These are phyloP conservation scores for Pseudoips prasinana DNA, from an alignment of 2,888 invertebrate genomes.

Conservation along the genomic window DNA sequence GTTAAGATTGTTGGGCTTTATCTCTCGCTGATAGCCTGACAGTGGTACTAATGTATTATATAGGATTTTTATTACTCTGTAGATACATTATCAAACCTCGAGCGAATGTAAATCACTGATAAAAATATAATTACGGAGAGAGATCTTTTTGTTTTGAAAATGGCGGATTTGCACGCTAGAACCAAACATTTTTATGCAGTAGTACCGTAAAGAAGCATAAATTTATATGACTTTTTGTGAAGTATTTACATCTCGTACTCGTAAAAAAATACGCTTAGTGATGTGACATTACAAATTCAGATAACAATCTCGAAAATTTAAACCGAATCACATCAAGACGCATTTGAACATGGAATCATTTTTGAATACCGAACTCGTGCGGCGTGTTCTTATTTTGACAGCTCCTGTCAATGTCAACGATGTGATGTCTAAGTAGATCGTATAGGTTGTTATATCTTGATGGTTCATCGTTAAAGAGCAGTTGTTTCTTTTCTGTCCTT, in stretches of 20 bases:
- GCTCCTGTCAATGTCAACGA: constrained; percentile 57
- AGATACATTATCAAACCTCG: constrained; percentile 48
- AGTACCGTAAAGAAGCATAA: no score
- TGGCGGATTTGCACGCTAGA: neutral
- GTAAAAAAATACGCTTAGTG: no score
- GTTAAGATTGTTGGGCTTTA: constrained; percentile 68
- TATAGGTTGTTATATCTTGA: constrained; percentile 19
- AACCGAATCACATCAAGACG: constrained; percentile 25
- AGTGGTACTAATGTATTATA: constrained; percentile 61
- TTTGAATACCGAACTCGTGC: constrained; percentile 43
- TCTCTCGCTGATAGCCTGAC: constrained; percentile 63
- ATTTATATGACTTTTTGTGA: no score
- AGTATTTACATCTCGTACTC: no score
- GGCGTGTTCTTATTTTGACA: constrained; percentile 63
- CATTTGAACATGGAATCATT: constrained; percentile 12
- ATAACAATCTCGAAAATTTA: constrained; percentile 26
- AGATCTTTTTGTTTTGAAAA: constrained; percentile 15
- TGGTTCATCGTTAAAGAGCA: constrained; percentile 18
- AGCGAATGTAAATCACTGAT: constrained; percentile 46
- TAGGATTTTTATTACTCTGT: constrained; percentile 55
- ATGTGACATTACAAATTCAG: constrained; percentile 26
- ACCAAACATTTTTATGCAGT: no score
- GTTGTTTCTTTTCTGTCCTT: no score
- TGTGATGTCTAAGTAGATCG: constrained; percentile 19
- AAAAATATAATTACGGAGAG: constrained; percentile 27